Conservation (phyloP, 2,888 invertebrate genomes). For the Drosophila quinaria region DNA sequence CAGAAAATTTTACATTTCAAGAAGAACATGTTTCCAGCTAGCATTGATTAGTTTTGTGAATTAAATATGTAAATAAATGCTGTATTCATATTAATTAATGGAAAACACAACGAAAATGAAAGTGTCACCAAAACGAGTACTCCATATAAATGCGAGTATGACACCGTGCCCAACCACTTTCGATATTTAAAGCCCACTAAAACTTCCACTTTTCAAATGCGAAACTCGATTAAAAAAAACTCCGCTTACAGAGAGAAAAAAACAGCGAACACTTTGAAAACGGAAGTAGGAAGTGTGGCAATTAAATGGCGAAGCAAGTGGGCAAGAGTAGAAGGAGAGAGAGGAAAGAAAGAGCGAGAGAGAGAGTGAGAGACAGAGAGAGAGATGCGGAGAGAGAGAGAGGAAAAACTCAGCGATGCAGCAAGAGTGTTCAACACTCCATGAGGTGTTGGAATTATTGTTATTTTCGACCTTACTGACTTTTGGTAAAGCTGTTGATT, state of each 20-base stretch:
- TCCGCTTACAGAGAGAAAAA: slow-evolving; percentile 13
- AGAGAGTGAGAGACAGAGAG: background rate
- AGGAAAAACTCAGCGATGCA: slow-evolving; percentile 56
- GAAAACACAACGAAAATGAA: slow-evolving; percentile 61
- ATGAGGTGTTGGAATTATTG: slow-evolving; percentile 57
- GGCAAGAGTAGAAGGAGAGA: background rate
- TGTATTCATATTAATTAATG: background rate
- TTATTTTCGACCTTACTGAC: slow-evolving; percentile 6
- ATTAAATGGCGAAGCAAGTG: slow-evolving; percentile 48
- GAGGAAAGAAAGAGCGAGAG: background rate
- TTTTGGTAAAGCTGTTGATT: slow-evolving; percentile 45
- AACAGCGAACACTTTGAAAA: slow-evolving; percentile 43
- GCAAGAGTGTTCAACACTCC: slow-evolving; percentile 38
- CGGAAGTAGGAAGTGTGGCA: slow-evolving; percentile 73
- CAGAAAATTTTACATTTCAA: no score
- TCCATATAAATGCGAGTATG: slow-evolving; percentile 29
- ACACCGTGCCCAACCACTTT: slow-evolving; percentile 64
- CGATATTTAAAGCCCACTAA: slow-evolving; percentile 45
- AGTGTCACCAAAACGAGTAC: slow-evolving; percentile 54
- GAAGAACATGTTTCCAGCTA: no score
- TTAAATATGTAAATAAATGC: slow-evolving; percentile 9
- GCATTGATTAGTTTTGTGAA: slow-evolving; percentile 12
- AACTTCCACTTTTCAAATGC: slow-evolving; percentile 27
- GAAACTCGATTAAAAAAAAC: slow-evolving; percentile 14
- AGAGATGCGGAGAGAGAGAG: background rate